A percentile compares a stretch with the other conserved stretches of the same genome.
Conservation (phyloP, 1,140 invertebrate genomes). For the Drosophila ohnishii region DNA sequence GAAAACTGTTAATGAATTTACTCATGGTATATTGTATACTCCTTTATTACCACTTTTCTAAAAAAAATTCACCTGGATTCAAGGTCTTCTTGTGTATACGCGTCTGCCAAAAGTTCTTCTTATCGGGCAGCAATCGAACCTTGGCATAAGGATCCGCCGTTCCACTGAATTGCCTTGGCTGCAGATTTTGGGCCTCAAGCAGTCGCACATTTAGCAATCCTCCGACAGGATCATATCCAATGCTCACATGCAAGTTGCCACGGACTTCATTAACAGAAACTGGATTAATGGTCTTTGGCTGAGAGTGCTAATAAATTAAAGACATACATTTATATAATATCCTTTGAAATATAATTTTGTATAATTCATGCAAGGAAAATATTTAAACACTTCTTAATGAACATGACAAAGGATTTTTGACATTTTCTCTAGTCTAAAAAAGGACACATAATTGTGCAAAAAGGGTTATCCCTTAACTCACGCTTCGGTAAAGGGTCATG, state of each 20-base stretch:
- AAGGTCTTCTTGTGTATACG: conserved; percentile 87
- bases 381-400: neutral
- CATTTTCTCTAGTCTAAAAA: neutral
- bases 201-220: conserved; percentile 84
- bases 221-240: conserved; percentile 84
- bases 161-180: conserved; percentile 85
- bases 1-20: conserved; percentile 84
- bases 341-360: no score
- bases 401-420: neutral
- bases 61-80: conserved; percentile 84
- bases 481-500: conserved; percentile 84
- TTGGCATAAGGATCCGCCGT: conserved; percentile 86
- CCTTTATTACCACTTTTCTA: no score
- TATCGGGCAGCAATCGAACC: conserved; percentile 85
- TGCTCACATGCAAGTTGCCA: conserved; percentile 84
- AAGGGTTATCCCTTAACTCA: conserved; percentile 37
- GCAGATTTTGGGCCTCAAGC: conserved; percentile 85
- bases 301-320: conserved; percentile 57
- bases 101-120: conserved; percentile 86
- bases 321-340: neutral
- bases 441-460: neutral
- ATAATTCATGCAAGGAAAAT: neutral
- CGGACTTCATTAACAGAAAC: conserved; percentile 77
- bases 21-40: neutral
- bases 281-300: conserved; percentile 58